phyloP scores from a whole-genome alignment of 2,797 vertebrate genomes.

The Platyrinchus mystaceus region DNA sequence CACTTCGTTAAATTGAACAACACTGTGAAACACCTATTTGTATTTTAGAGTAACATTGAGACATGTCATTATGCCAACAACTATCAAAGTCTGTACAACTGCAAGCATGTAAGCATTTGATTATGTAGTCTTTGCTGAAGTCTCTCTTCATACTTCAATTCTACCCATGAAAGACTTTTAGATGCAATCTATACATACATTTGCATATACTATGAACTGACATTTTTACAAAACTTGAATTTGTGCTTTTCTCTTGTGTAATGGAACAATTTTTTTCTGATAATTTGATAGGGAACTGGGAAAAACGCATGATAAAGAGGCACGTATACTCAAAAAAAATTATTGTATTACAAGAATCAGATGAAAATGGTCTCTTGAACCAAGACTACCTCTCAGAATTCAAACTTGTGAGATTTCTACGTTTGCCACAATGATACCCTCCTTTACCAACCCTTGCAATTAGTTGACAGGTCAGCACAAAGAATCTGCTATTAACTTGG shows the following conservation, averaged over 20 bases:
- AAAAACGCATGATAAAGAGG: not conserved
- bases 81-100: not conserved
- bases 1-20: not conserved
- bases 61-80: not conserved
- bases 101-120: not conserved
- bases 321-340: not conserved
- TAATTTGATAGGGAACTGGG: not conserved
- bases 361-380: not conserved
- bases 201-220: not conserved
- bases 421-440: not conserved
- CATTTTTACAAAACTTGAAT: not conserved
- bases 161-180: not conserved
- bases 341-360: not conserved
- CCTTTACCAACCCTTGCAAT: not conserved
- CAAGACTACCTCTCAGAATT: not conserved
- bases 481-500: not conserved
- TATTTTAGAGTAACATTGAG: not conserved
- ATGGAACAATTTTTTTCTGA: not conserved
- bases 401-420: not conserved
- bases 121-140: not conserved
- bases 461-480: not conserved
- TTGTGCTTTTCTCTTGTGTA: not conserved
- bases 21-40: not conserved
- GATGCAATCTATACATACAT: not conserved
- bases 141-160: not conserved